Evolutionary conservation across 2,113 vertebrate genomes (phyloP).

Genomic region (Salvelinus alpinus): DNA sequence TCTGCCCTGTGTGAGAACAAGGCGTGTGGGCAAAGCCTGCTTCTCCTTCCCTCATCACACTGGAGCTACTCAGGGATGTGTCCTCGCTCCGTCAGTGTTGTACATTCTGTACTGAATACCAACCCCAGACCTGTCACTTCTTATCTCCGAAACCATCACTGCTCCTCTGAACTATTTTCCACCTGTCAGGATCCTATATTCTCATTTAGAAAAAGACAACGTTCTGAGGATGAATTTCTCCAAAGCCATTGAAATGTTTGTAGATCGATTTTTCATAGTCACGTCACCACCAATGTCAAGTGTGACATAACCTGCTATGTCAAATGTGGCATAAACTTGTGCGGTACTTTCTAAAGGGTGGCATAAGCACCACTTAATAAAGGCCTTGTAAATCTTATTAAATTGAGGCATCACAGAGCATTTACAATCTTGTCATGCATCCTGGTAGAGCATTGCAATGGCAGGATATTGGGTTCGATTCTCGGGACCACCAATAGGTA

Average conservation of each 20-base stretch:
- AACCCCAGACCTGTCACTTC: not conserved
- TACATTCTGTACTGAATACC: not conserved
- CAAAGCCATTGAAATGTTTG: not conserved
- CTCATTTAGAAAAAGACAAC: not conserved
- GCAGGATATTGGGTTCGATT: too few species aligned
- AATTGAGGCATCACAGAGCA: too few species aligned
- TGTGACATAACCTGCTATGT: too few species aligned
- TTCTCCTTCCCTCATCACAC: not conserved
- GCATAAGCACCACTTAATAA: too few species aligned
- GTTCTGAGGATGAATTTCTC: not conserved
- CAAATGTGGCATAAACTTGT: too few species aligned
- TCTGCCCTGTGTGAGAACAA: not conserved
- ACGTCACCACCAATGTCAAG: not conserved
- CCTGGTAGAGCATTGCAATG: too few species aligned
- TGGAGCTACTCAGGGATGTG: not conserved
- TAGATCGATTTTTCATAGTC: not conserved
- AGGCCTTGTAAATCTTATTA: too few species aligned
- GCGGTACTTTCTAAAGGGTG: too few species aligned
- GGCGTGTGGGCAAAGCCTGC: not conserved
- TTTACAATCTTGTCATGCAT: too few species aligned
- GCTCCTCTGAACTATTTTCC: not conserved
- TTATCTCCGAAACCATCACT: not conserved
- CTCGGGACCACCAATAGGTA: too few species aligned
- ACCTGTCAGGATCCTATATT: not conserved
- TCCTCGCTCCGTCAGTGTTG: not conserved